Evolutionary conservation across 2,888 invertebrate species (phyloP), one percentile per base, ranked within the genome.

Genomic region (Lepeophtheirus nordmannii): DNA sequence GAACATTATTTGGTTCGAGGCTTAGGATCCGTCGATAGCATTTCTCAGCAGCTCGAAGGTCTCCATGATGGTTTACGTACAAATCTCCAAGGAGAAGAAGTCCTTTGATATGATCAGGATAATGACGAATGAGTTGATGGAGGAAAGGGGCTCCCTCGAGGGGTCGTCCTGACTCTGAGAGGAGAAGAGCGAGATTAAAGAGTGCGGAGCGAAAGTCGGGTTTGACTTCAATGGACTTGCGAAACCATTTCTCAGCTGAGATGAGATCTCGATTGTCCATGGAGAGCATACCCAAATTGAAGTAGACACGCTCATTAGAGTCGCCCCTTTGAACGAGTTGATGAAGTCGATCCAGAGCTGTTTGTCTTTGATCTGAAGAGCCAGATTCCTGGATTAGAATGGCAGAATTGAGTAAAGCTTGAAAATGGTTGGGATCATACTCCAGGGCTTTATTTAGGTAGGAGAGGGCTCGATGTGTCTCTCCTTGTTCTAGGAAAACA

Each of bases 231-330:
- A 71, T 69, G 17, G 71, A 70, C 68, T 86, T 84, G 65, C 89
- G 82, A 76, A 93, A 93, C 85, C 89, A 91, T 67, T 85, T 82
- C 75, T 93, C 92, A 30, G 94, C 93, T 72, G 86, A 86, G 41
- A 83, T 84, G 57, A 85, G 87, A 74, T 92, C 87, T 58, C 86
- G 84, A 73, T 91, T 90, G 75, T 96, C 94, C 92, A 93, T 94
- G 57, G 92, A 87, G 58, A 96, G 78, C 94, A 96, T 94, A 70
- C 92, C 94, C 66, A 93, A 80, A 79, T 94, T 93, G 77, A 96
- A 96, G 76, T 89, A 89, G 8, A 93, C 87, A 68, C 92, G 82
- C 74, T 93, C 91, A 75, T 94, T 93, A 68, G 59, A n/a, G 46
- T 39, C 41, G 3, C 63, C 63, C 38, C 20, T 41, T 17, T 40